These are phyloP conservation scores for Periophthalmodon schlosseri DNA, from an alignment of 2,113 vertebrate genomes.

Conservation along the genomic window DNA sequence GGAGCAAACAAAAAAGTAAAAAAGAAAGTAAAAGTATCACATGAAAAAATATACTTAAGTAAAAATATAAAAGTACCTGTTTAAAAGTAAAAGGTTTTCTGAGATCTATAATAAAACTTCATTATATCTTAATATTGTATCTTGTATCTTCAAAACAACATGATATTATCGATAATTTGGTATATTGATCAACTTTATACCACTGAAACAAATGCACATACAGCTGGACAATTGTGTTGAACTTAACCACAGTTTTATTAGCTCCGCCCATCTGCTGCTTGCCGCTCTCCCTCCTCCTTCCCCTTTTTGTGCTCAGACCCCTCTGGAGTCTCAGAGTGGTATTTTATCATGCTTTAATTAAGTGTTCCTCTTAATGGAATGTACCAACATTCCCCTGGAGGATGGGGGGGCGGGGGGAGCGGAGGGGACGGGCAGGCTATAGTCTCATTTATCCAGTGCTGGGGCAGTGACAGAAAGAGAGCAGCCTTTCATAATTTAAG, in stretches of 20 bases:
- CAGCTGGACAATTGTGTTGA: background rate
- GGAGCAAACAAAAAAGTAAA: no score
- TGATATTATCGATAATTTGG: background rate
- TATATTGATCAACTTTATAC: background rate
- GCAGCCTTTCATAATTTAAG: constrained; percentile 69
- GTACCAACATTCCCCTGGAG: constrained; percentile 60
- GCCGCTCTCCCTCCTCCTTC: constrained; percentile 4
- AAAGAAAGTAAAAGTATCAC: no score
- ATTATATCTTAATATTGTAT: no score
- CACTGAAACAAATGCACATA: background rate
- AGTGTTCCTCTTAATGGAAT: constrained; percentile 71
- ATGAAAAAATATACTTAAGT: no score
- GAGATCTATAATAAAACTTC: no score
- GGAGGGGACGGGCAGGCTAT: constrained; percentile 14
- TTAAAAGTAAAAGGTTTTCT: no score
- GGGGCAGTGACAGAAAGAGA: constrained; percentile 67
- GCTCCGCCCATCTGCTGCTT: constrained; percentile 22
- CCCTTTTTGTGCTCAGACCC: constrained; percentile 29
- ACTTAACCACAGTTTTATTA: constrained; percentile 8
- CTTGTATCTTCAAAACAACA: background rate
- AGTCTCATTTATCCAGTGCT: constrained; percentile 61
- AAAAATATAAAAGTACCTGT: no score
- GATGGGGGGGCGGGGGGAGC: constrained; percentile 18
- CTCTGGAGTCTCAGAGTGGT: constrained; percentile 59
- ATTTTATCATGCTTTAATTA: constrained; percentile 75